Conservation (phyloP, 2,888 invertebrate genomes). For the Drosophila paramelanica region DNA sequence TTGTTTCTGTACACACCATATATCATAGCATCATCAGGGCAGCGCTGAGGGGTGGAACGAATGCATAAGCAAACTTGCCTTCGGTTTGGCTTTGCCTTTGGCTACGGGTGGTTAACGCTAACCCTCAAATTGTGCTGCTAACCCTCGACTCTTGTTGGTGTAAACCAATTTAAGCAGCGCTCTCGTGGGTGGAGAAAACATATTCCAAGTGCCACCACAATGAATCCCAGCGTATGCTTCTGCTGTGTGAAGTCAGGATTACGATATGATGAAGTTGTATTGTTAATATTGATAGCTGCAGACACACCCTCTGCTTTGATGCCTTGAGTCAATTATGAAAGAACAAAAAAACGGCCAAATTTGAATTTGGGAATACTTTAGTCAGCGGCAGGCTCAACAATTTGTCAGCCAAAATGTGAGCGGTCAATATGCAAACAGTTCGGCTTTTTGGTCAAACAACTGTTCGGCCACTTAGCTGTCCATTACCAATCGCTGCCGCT, state of each 20-base stretch:
- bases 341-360: not conserved
- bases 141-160: constrained; percentile 47
- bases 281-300: constrained; percentile 49
- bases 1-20: constrained; percentile 22
- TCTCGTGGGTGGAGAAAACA: constrained; percentile 50
- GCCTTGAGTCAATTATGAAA: constrained; percentile 23
- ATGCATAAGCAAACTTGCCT: constrained; percentile 41
- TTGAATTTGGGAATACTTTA: constrained; percentile 4
- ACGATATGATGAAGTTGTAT: constrained; percentile 64
- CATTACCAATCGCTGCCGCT: constrained; percentile 77
- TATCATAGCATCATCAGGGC: constrained; percentile 51
- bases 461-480: constrained; percentile 75
- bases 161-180: constrained; percentile 62
- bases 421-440: constrained; percentile 38
- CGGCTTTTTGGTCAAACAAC: constrained; percentile 58
- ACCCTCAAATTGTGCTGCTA: constrained; percentile 39
- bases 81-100: constrained; percentile 40
- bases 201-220: constrained; percentile 65
- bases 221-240: constrained; percentile 27
- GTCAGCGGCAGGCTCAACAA: constrained; percentile 42
- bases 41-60: constrained; percentile 61
- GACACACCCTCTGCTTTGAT: constrained; percentile 16
- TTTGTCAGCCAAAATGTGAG: constrained; percentile 66
- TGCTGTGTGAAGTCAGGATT: constrained; percentile 60
- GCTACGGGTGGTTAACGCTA: constrained; percentile 73